These are phyloP conservation scores for Aphaenogaster rudis DNA, from an alignment of 1,140 invertebrate species.

Conservation along the genomic window DNA sequence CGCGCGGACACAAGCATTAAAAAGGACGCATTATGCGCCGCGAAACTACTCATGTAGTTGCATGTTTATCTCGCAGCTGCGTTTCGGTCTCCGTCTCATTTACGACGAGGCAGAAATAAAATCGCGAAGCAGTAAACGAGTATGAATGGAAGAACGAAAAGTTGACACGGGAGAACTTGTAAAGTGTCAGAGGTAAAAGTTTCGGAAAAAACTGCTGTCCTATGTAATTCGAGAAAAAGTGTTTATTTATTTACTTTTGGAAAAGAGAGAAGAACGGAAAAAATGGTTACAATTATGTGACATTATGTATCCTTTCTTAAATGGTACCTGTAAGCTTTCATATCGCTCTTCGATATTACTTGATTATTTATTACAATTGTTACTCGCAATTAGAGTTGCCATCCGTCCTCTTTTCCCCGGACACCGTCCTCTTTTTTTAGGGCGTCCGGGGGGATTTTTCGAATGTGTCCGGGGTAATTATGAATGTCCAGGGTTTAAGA, in stretches of 20 bases:
- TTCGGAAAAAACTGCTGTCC: neutral
- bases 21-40: constrained; percentile 25
- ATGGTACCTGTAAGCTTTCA: neutral
- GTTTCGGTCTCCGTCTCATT: neutral
- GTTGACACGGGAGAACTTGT: neutral
- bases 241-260: constrained; percentile 15
- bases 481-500: too few species aligned
- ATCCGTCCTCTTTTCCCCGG: too few species aligned
- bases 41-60: neutral
- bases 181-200: neutral
- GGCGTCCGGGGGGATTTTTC: too few species aligned
- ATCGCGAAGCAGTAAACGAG: neutral
- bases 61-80: neutral
- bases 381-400: neutral
- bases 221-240: neutral
- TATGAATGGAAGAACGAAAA: neutral
- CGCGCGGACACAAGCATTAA: constrained; percentile 19
- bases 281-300: neutral
- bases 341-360: neutral
- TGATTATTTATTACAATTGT: neutral
- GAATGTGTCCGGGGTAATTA: too few species aligned
- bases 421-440: too few species aligned
- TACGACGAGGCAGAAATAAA: neutral
- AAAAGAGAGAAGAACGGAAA: neutral
- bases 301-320: neutral